Base-by-base conservation (phyloP, 2,888 invertebrate species). In the Arctia plantaginis region DNA sequence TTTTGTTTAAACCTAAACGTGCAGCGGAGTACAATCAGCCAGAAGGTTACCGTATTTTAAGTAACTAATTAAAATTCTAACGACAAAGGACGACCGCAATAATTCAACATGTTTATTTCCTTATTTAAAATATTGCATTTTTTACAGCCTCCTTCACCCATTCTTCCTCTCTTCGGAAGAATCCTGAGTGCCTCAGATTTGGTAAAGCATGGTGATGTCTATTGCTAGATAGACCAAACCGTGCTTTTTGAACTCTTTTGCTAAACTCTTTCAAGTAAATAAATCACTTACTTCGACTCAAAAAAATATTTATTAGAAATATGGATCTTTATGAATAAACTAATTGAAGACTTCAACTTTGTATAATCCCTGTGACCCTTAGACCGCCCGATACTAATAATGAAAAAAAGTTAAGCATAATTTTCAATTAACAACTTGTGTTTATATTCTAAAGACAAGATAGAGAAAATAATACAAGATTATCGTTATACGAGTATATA, bases 41-140 rank as follows among this genome's bases (percentile, higher is more conserved):
- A 27, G 44, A 67, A 67, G 67, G 44, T 47, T 44, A 30, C 47
- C 23, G 69, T 55, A 69, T 55, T 69, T 55, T 69, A 35, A 55
- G 51, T 35, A 69, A 35, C 35, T 55, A 69, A 69, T 69, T 55
- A 69, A 55, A 55, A 69, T 69, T 55, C 69, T 69, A 35, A 69
- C 33, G 47, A 55, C 55, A 55, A 69, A 55, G 69, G 51, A 51
- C 69, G 55, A 69, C 35, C 69, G 23, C 33, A 51, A 69, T 69
- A 69, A 55, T 55, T 69, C 23, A 69, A 55, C 35, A 69, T 55
- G 33, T 69, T 69, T 69, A 55, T 69, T 69, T 55, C 51, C 55
- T 47, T 30, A 55, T 51, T 69, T 8, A 67, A 67, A 66, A 67
- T 47, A 67, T 47, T 30, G 12, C 18, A 30, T 30, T 47, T 67